Evolutionary conservation across 2,113 vertebrate genomes (phyloP).

Genomic region (Lynx canadensis): DNA sequence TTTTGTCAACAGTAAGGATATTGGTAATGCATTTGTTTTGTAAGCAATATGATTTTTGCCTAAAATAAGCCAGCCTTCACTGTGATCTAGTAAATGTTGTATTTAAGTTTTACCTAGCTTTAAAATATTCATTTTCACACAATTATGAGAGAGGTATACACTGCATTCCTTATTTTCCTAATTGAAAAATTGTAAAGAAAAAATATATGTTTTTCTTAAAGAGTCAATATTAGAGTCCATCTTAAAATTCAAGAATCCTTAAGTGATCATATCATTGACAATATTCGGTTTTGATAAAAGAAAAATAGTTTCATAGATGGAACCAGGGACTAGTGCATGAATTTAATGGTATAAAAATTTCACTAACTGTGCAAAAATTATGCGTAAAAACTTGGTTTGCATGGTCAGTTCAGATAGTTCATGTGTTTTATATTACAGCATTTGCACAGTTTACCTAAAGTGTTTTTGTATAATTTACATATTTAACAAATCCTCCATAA

Average conservation of each 20-base stretch:
- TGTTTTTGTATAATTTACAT: not conserved
- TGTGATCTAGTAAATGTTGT: slow-evolving; percentile 3
- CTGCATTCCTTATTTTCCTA: not conserved
- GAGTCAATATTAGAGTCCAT: not conserved
- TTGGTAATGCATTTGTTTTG: not conserved
- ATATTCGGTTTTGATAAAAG: not conserved
- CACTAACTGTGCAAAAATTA: slow-evolving; percentile 50
- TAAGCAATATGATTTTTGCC: not conserved
- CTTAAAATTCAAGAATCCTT: not conserved
- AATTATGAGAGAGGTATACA: not conserved
- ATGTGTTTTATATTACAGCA: not conserved
- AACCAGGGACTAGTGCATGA: not conserved
- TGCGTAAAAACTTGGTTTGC: not conserved
- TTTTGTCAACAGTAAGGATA: not conserved
- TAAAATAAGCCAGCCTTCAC: not conserved
- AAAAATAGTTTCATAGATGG: not conserved
- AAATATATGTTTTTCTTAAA: not conserved
- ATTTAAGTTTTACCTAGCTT: not conserved
- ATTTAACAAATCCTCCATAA: not conserved
- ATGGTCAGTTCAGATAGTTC: slow-evolving; percentile 10
- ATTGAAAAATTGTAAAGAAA: not conserved
- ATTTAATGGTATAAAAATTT: slow-evolving; percentile 32
- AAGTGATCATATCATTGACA: slow-evolving; percentile 19
- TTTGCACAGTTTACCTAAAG: slow-evolving; percentile 40
- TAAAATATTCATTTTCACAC: slow-evolving; percentile 33